Base-by-base conservation (phyloP, 2,888 invertebrate species). In the Tachina grossa region DNA sequence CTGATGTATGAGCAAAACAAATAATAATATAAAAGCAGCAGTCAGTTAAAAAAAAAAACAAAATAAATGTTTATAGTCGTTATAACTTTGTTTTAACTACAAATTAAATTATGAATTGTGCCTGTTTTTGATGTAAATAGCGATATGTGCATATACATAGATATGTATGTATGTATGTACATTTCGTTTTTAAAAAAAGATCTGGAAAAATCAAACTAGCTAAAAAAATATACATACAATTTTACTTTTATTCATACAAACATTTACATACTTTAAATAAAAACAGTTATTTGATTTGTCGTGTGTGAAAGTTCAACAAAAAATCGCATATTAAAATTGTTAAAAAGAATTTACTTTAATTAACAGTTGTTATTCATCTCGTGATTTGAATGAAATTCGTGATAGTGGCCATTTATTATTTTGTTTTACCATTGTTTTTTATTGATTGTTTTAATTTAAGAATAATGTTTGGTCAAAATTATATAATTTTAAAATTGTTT, bases 311-410 rank as follows among this genome's bases (percentile, higher is more conserved):
- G 9, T 57, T 68, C 3, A 87, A 69, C 13, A 39, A 86, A 47
- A 83, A 76, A 76, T 84, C 69, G 75, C 57, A 59, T 68, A 16
- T 59, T 80, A 59, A 19, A 49, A 41, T 72, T 81, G 69, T 68
- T 66, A 14, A 79, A 69, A 72, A 47, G 11, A 31, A 77, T 47
- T 49, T 53, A n/a, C 19, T 65, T 68, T 61, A 31, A 39, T 65
- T 66, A 13, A 66, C 45, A 71, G 69, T 74, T 61, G 51, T 74
- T 80, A 74, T 80, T 89, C 87, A 43, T 66, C 88, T 88, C 89
- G 90, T 91, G 90, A 90, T 91, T 91, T 89, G 90, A 91, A 91
- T 91, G 89, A 90, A 91, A 91, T 92, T 91, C 91, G 89, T 91
- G 90, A 90, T 92, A 90, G 91, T 91, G 92, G 91, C 91, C 91